These are phyloP conservation scores for Portevinia maculata DNA, from an alignment of 2,888 invertebrate species.

Conservation along the genomic window DNA sequence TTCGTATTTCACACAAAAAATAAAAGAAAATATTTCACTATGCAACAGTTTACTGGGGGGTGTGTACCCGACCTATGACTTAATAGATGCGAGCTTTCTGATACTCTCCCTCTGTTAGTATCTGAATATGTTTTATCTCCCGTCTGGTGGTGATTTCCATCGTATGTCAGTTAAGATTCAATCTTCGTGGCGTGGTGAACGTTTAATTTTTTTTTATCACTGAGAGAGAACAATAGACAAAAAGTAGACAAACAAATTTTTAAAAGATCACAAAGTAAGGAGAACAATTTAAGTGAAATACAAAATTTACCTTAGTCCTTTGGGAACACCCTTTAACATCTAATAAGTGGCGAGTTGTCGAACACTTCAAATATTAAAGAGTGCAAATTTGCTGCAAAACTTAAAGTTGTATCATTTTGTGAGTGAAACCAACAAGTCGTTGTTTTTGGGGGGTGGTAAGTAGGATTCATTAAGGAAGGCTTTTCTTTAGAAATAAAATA, in stretches of 20 bases:
- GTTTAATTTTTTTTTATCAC: neutral
- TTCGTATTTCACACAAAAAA: constrained; percentile 3
- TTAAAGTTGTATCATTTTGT: constrained; percentile 11
- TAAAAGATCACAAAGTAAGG: neutral
- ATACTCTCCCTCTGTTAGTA: constrained; percentile 49
- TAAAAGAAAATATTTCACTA: constrained; percentile 34
- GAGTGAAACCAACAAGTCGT: constrained; percentile 41
- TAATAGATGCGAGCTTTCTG: constrained; percentile 57
- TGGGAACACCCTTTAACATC: neutral
- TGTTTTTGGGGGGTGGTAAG: constrained; percentile 29
- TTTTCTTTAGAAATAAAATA: neutral
- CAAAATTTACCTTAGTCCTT: constrained; percentile 13
- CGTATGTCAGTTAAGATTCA: constrained; percentile 62
- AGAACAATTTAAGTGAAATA: constrained; percentile 6
- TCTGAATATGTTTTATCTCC: constrained; percentile 61
- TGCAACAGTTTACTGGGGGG: constrained; percentile 72
- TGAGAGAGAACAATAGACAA: constrained; percentile 24
- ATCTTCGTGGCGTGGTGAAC: constrained; percentile 56
- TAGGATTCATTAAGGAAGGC: neutral
- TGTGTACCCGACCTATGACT: constrained; percentile 68
- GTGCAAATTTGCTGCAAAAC: constrained; percentile 12
- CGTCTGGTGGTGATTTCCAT: constrained; percentile 51
- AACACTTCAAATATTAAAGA: constrained; percentile 17
- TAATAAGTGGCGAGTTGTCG: constrained; percentile 18
- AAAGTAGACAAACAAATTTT: constrained; percentile 31